Base-by-base conservation (phyloP, 1,140 invertebrate species). In the Drosophila arizonae region DNA sequence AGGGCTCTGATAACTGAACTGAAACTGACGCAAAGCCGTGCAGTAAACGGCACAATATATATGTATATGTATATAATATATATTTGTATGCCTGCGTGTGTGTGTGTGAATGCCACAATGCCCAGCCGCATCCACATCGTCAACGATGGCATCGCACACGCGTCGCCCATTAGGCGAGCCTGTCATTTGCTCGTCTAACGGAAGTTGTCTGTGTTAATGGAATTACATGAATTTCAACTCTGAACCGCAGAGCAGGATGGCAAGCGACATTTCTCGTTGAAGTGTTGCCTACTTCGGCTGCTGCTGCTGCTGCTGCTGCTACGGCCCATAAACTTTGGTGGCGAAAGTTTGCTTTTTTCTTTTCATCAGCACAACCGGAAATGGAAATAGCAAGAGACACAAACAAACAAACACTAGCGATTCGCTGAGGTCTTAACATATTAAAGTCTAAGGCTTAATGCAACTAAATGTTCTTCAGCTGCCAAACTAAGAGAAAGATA, bases 161-260 rank as follows among this genome's bases (percentile, higher is more conserved):
- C 51, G 48, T 72, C 58, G 75, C 58, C 80, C 81, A 84, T 84
- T 84, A 84, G 78, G 48, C 79, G 79, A 77, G 74, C 66, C 79
- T 70, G 61, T 73, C 81, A 85, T 84, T 84, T 85, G 70, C 79
- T 79, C 62, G 36, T 74, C 67, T 66, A 85, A 67, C 81, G 81
- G 81, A 84, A 79, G 81, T 85, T 84, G 76, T 84, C 80, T 84
- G 81, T 84, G 76, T 84, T 84, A 84, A 84, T 84, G 81, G 81
- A 84, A 84, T 84, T 84, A 84, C 81, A 84, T 80, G 81, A 84
- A 84, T 84, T 84, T 82, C 81, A 84, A 80, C 81, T 85, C 81
- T 84, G 81, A 84, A 79, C 81, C 80, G 69, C 76, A 84, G 70
- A 77, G 54, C 66, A 66, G 67, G 60, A 48, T 66, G 77, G 69